Evolutionary conservation across 2,113 vertebrate genomes (phyloP).

Genomic region (Tylochromis polylepis): DNA sequence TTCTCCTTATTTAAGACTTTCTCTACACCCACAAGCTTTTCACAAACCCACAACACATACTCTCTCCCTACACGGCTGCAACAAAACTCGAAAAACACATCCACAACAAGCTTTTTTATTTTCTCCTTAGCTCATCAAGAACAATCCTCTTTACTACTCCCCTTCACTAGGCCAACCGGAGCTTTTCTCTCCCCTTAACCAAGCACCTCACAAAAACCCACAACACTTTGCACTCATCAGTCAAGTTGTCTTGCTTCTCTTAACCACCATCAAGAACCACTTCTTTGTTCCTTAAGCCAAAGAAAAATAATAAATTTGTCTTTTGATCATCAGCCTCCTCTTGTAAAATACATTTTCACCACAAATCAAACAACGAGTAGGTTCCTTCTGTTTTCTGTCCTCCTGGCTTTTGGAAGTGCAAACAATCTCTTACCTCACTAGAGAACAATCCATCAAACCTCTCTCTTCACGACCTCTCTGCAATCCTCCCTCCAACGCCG

Average conservation of each 20-base stretch:
- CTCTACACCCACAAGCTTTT: constrained; percentile 18
- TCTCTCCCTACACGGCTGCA: constrained; percentile 11
- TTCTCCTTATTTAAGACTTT: constrained; percentile 5
- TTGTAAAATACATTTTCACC: background rate
- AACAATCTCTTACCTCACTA: background rate
- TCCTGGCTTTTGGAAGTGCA: background rate
- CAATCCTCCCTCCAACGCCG: background rate
- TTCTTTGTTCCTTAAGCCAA: background rate
- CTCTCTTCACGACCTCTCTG: background rate
- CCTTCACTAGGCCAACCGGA: background rate
- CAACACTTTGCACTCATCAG: background rate
- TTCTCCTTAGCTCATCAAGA: background rate
- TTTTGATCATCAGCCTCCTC: background rate
- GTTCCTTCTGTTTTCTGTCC: background rate
- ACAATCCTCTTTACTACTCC: background rate
- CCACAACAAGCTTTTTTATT: background rate
- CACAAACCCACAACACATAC: constrained; percentile 33
- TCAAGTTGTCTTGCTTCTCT: background rate
- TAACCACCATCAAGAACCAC: background rate
- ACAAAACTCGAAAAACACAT: background rate
- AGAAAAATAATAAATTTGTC: background rate
- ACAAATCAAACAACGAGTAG: background rate
- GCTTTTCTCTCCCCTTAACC: background rate
- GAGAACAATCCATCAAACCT: background rate
- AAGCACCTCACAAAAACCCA: background rate